A percentile compares a stretch with the other conserved stretches of the same genome.
phyloP scores from a whole-genome alignment of 2,113 vertebrate species.

The Abramis brama region DNA sequence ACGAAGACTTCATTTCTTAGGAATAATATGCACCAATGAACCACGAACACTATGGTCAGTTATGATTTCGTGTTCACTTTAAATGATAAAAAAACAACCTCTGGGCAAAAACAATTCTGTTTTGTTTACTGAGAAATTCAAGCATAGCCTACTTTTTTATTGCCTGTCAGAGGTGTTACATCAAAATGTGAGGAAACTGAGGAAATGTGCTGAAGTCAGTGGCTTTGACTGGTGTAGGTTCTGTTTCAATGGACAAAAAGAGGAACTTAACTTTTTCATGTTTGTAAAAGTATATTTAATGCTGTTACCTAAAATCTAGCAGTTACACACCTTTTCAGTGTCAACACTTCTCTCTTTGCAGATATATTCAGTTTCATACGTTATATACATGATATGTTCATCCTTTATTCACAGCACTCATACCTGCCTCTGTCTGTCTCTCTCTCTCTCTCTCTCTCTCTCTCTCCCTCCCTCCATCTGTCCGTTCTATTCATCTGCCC shows the following conservation, averaged over 20 bases:
- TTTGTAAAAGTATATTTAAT: not conserved
- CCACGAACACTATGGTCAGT: not conserved
- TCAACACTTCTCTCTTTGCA: not conserved
- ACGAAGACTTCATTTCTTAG: not conserved
- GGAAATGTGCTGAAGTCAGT: constrained; percentile 1
- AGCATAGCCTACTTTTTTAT: not conserved
- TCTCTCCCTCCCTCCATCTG: not conserved
- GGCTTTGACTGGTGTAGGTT: not conserved
- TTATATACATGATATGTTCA: not conserved
- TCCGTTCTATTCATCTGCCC: not conserved
- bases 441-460: constrained; percentile 4
- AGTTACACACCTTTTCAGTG: not conserved
- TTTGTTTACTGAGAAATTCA: not conserved
- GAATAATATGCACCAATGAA: not conserved
- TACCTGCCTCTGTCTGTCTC: not conserved
- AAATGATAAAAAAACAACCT: not conserved
- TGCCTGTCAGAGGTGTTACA: not conserved
- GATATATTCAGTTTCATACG: not conserved
- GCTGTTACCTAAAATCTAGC: not conserved
- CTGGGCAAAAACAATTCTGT: not conserved
- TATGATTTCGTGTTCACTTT: not conserved
- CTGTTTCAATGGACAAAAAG: not conserved
- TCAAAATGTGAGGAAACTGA: not conserved
- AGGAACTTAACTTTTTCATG: not conserved
- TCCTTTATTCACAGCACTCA: not conserved